Evolutionary conservation across 2,113 vertebrate genomes (phyloP).

Genomic region (Elephas maximus): DNA sequence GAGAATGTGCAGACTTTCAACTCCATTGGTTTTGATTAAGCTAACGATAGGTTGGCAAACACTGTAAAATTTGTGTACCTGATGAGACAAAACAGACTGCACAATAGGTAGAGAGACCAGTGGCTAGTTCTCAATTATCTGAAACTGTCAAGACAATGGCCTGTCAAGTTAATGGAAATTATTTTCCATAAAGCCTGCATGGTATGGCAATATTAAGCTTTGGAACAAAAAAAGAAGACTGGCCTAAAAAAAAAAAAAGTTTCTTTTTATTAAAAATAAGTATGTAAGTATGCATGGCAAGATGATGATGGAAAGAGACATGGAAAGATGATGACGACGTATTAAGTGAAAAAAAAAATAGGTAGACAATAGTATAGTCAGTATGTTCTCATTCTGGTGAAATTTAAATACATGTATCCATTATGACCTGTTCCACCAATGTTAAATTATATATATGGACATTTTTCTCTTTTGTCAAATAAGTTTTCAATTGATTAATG

Average conservation of each 20-base stretch:
- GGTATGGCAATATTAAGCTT: background rate
- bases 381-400: background rate
- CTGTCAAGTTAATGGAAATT: background rate
- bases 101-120: background rate
- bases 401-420: background rate
- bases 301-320: background rate
- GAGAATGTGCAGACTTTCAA: background rate
- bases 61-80: background rate
- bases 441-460: background rate
- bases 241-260: background rate
- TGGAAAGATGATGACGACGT: background rate
- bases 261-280: background rate
- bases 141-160: background rate
- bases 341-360: background rate
- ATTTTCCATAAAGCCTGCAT: background rate
- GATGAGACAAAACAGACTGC: background rate
- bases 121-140: background rate
- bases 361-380: background rate
- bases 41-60: conserved; percentile 52
- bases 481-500: background rate
- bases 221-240: background rate
- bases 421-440: background rate
- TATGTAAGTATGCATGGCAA: background rate
- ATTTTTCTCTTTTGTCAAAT: no score
- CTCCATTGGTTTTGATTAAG: conserved; percentile 76